Base-by-base conservation (phyloP, 2,113 vertebrate species). In the Coracopsis vasa region DNA sequence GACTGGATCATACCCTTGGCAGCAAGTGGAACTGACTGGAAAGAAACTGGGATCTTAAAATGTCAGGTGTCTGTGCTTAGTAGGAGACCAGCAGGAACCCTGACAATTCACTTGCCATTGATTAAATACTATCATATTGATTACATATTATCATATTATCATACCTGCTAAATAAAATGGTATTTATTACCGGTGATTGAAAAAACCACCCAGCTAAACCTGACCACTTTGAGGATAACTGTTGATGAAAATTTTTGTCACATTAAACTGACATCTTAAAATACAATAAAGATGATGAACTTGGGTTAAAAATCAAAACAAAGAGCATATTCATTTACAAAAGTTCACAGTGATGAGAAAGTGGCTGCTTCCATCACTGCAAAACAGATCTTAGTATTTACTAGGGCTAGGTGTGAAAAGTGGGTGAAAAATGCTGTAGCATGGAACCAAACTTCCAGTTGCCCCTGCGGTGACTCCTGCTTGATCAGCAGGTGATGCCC, bases 91-190 rank as follows among this genome's bases (percentile, higher is more conserved):
- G 96, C 94, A 98, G 92, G 53, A 97, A 94, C 83, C 90, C 97
- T 97, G 95, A 93, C 13, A 61, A 97, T 97, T 98, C 91, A 94
- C 70, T 96, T 97, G 88, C 83, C 91, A 92, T 61, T 95, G 93
- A 96, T 96, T 90, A 94, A 78, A 69, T 90, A 94, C 96, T 96
- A 97, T 87, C 66, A 92, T 77, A 92, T 65, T 95, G 92, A 96
- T 35, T 58, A 94, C 86, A 73, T 93, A 95, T 97, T 97, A 97
- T 87, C 66, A 92, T 80, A 97, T 96, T 54, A 97, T 87, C 66
- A 92, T 80, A 97, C 96, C 94, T 97, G 93, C 91, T 97, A 97
- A 97, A 97, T 86, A 97, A 98, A 98, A 97, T 72, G 97, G 84
- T 92, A 95, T 94, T 96, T 97, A 96, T 95, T 96, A 79, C 31